Evolutionary conservation across 2,113 vertebrate genomes (phyloP).

Genomic region (Podarcis raffonei): DNA sequence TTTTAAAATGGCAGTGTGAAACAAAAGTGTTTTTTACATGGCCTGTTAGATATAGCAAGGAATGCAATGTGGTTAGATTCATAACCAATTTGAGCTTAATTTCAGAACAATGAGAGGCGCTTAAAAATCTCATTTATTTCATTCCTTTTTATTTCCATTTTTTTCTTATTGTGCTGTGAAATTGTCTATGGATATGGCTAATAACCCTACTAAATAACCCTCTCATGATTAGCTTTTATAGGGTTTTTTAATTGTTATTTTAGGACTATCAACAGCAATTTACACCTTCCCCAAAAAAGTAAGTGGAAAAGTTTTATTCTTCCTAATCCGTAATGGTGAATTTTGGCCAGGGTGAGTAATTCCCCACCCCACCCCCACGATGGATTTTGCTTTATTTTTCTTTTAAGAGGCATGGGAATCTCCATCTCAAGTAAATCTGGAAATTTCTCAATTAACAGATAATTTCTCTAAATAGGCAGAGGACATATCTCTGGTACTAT

Average conservation of each 20-base stretch:
- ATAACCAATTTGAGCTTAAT: slow-evolving; percentile 66
- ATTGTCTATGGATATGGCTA: slow-evolving; percentile 80
- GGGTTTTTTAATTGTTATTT: slow-evolving; percentile 59
- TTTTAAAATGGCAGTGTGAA: slow-evolving; percentile 73
- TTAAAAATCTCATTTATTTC: slow-evolving; percentile 74
- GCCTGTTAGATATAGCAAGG: slow-evolving; percentile 73
- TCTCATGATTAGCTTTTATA: slow-evolving; percentile 77
- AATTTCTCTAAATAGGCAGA: slow-evolving; percentile 22
- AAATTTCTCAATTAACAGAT: slow-evolving; percentile 14
- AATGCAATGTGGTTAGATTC: slow-evolving; percentile 64
- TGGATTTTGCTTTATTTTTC: neutral
- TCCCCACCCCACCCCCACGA: neutral
- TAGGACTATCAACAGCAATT: slow-evolving; percentile 69
- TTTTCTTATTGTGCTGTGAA: slow-evolving; percentile 81
- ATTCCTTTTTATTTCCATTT: slow-evolving; percentile 78
- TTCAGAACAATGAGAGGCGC: slow-evolving; percentile 68
- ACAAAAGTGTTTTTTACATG: slow-evolving; percentile 83
- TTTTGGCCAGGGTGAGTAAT: slow-evolving; percentile 37
- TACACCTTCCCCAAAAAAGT: slow-evolving; percentile 57
- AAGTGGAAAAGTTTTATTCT: slow-evolving; percentile 51
- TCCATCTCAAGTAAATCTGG: slow-evolving; percentile 11
- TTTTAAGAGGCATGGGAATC: neutral
- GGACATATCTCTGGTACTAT: slow-evolving; percentile 1
- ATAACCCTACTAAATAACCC: slow-evolving; percentile 86
- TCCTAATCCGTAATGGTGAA: slow-evolving; percentile 32